Evolutionary conservation across 1,140 invertebrate genomes (phyloP), one percentile per base, ranked within the genome.

Genomic region (Mizuhopecten yessoensis): DNA sequence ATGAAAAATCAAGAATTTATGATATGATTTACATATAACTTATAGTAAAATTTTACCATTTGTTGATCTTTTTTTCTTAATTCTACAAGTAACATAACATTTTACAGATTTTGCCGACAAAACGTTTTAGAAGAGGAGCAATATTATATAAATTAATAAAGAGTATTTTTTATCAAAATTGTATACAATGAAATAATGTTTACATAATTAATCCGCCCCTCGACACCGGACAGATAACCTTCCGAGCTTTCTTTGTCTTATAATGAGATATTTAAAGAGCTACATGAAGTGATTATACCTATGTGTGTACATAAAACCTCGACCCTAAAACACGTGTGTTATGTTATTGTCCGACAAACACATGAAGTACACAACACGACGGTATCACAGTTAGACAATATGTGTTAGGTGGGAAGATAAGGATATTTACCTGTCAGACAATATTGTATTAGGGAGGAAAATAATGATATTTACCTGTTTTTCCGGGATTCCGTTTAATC

Each of bases 401-500:
- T 29, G 57, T 75, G 57, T 75, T 75, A 75, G 57, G 11, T 5
- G 11, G n/a, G 9, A 3, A 75, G n/a, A 75, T 29, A 45, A 0
- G 0, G 57, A 29, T 29, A 75, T 39, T 39, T 39, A 39, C 36
- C 5, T 13, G 13, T n/a, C n/a, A n/a, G n/a, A n/a, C 45, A 49
- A 49, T 49, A 49, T 39, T n/a, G 42, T 15, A 45, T 75, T 5
- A 17, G 17, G 13, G 20, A 57, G 2, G 20, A 20, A 57, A 9
- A 57, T 57, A 5, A 1, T 3, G 11, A 29, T 91, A 92, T 94
- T 88, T 94, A 96, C 95, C 94, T 94, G 95, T 93, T 94, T 96
- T 96, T 13, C 93, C 91, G 0, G 95, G 93, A 75, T 95, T 95
- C 87, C 95, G 57, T 92, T 95, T 95, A 86, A 96, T 96, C 90